Base-by-base conservation (phyloP, 2,797 vertebrate genomes). In the Masticophis lateralis region DNA sequence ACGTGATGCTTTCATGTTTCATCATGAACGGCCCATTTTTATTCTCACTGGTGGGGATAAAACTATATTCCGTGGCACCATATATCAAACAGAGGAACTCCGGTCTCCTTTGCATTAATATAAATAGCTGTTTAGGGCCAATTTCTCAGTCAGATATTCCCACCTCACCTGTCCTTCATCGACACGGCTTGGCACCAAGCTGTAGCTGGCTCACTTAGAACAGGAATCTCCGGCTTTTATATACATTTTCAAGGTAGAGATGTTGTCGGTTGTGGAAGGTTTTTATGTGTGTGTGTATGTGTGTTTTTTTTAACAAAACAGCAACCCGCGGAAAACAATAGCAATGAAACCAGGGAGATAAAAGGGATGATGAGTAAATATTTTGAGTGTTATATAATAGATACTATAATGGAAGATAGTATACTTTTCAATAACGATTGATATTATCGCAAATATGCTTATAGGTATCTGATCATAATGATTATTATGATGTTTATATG, bases 71-170 rank as follows among this genome's bases (percentile, higher is more conserved):
- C 97, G 92, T 94, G 92, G 97, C 97, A 97, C 97, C 98, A 98
- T 98, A 98, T 98, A 98, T 98, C 98, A 98, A 97, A 96, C 96
- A 96, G 97, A 97, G 97, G 97, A 98, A 97, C 98, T 97, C 97
- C 97, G 96, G 97, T 97, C 98, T 98, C 98, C 97, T 98, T 98
- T 98, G 97, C 98, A 98, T 98, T 98, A 98, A 98, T 98, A 98
- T 98, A 98, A 98, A 98, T 98, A 98, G 98, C 98, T 98, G 98
- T 98, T 98, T 98, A 98, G 98, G 97, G 97, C 97, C 96, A 96
- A 97, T 98, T 98, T 97, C 96, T 97, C 93, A 96, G 96, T 97
- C 97, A 94, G 94, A 97, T 98, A 97, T 97, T 95, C 97, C 98
- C 97, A 94, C 92, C 94, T 95, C 90, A 97, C 98, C 97, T 98